Evolutionary conservation across 2,797 vertebrate genomes (phyloP).

Genomic region (Acanthopagrus latus): DNA sequence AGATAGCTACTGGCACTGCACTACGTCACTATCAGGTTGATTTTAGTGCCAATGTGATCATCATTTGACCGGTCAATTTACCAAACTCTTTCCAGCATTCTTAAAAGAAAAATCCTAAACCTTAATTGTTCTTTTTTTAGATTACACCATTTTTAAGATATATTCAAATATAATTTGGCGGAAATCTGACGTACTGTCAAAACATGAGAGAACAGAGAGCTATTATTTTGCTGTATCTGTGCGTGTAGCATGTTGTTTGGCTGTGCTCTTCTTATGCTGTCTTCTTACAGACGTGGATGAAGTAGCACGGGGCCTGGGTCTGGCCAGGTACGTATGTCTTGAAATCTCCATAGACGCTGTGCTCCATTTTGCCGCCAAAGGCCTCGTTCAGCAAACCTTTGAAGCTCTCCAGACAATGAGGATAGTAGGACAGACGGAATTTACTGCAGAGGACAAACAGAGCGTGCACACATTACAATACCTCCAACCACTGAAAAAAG

Average conservation of each 20-base stretch:
- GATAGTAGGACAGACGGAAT: constrained; percentile 98
- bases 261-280: constrained; percentile 80
- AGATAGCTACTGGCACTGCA: neutral
- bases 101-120: neutral
- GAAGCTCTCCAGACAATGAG: constrained; percentile 92
- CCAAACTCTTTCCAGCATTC: neutral
- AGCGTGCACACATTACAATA: neutral
- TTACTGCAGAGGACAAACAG: constrained; percentile 84
- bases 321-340: constrained; percentile 88
- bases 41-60: neutral
- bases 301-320: constrained; percentile 91
- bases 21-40: neutral
- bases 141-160: constrained; percentile 13
- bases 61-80: neutral
- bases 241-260: neutral
- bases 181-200: constrained; percentile 9
- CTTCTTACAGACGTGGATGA: constrained; percentile 95
- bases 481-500: neutral
- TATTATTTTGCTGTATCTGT: neutral
- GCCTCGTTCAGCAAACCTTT: constrained; percentile 88
- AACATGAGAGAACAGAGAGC: neutral
- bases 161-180: constrained; percentile 13
- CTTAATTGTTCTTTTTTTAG: neutral
- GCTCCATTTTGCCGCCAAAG: constrained; percentile 90
- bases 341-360: constrained; percentile 93